Conservation (phyloP, 1,140 invertebrate genomes). For the Colletes latitarsis region DNA sequence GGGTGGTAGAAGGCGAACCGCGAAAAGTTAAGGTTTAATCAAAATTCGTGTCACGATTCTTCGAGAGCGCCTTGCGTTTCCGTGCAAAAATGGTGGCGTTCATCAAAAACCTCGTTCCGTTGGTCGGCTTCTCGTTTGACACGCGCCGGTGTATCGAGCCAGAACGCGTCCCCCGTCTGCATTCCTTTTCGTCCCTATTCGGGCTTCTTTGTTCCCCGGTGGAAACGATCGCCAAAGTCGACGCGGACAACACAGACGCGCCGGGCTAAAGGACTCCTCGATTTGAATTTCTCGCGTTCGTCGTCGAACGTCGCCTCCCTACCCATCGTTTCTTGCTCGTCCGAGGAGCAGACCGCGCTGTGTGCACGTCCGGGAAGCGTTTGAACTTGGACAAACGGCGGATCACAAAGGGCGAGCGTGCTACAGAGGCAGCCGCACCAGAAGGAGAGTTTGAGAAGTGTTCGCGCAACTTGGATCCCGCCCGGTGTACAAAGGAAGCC, state of each 20-base stretch:
- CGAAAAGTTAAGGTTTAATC: slow-evolving; percentile 18
- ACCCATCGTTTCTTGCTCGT: not conserved
- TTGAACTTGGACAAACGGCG: slow-evolving; percentile 41
- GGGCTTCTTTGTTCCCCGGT: not conserved
- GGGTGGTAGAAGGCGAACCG: too few species aligned
- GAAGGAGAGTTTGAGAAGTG: slow-evolving; percentile 2
- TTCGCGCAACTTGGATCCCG: slow-evolving; percentile 17
- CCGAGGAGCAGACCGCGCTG: not conserved
- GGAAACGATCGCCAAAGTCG: slow-evolving; percentile 24
- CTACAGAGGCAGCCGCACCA: not conserved
- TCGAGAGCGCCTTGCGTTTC: too few species aligned
- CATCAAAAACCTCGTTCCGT: slow-evolving; percentile 8
- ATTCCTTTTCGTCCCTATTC: not conserved
- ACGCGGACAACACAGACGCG: not conserved
- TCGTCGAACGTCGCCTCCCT: slow-evolving; percentile 6
- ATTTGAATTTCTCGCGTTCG: slow-evolving; percentile 51
- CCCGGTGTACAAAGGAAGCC: not conserved
- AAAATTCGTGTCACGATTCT: slow-evolving; percentile 26
- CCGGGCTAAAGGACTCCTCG: slow-evolving; percentile 9
- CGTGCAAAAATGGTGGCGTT: too few species aligned
- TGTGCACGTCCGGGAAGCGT: slow-evolving; percentile 4
- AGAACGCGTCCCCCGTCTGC: not conserved
- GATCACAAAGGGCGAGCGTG: slow-evolving; percentile 37
- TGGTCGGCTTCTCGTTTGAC: not conserved
- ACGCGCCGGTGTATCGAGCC: slow-evolving; percentile 5